phyloP scores from a whole-genome alignment of 2,797 vertebrate species.

The Chelon auratus region DNA sequence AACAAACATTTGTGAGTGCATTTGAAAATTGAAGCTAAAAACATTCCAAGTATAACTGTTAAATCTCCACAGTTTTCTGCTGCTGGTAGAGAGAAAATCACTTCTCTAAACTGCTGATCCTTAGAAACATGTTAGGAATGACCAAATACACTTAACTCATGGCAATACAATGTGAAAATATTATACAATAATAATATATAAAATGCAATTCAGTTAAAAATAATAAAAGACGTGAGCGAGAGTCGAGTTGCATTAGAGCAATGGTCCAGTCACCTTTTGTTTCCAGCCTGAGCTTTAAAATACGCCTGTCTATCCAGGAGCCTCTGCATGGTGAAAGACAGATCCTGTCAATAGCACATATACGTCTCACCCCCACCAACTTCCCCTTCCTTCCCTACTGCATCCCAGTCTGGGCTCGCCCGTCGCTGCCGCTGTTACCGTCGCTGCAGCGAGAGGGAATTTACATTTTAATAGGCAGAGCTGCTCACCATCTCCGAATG shows the following conservation, averaged over 20 bases:
- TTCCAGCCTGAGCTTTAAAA: conserved; percentile 52
- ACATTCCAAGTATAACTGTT: no score
- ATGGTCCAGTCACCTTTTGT: conserved; percentile 60
- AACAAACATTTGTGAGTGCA: no score
- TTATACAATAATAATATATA: not conserved
- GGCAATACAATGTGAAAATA: not conserved
- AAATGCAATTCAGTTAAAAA: not conserved
- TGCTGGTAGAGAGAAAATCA: no score
- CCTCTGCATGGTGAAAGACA: conserved; percentile 66
- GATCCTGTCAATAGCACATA: conserved; percentile 62
- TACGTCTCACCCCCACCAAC: conserved; percentile 68
- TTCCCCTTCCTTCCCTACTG: conserved; percentile 63
- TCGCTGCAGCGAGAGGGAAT: conserved; percentile 82
- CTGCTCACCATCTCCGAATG: conserved; percentile 83
- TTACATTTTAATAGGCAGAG: conserved; percentile 91
- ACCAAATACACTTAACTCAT: not conserved
- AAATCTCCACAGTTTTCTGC: no score
- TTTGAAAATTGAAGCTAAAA: no score
- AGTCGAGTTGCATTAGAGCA: conserved; percentile 33
- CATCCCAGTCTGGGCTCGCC: conserved; percentile 73
- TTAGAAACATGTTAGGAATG: not conserved
- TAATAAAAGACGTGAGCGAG: conserved; percentile 7
- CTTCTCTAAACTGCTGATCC: not conserved
- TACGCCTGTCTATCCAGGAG: conserved; percentile 63
- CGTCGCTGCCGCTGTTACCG: conserved; percentile 47